A percentile compares a stretch with the other conserved stretches of the same genome.
phyloP scores from a whole-genome alignment of 1,140 invertebrate genomes.

The Tachypleus tridentatus region DNA sequence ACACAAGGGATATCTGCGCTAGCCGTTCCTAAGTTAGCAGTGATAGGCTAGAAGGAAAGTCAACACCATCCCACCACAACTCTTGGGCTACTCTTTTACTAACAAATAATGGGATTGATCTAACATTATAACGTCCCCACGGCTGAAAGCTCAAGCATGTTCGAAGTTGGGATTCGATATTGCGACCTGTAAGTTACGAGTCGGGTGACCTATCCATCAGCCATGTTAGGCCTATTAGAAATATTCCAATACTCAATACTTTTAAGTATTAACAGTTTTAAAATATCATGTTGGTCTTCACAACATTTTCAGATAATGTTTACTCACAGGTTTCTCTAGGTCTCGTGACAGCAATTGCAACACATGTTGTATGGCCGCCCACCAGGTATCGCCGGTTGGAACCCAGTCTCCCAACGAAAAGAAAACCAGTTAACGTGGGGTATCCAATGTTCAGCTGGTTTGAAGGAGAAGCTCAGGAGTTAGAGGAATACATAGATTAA shows the following conservation, averaged over 20 bases:
- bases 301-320: background rate
- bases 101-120: too few species aligned
- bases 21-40: too few species aligned
- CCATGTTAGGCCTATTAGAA: background rate
- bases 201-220: background rate
- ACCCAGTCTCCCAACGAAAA: background rate
- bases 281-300: background rate
- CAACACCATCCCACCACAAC: too few species aligned
- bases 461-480: too few species aligned
- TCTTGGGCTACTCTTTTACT: too few species aligned
- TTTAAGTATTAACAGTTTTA: background rate
- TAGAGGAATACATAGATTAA: too few species aligned
- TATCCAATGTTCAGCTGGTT: too few species aligned
- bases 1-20: too few species aligned
- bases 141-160: background rate
- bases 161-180: background rate
- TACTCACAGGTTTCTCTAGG: slow-evolving; percentile 47
- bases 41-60: too few species aligned
- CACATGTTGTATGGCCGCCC: slow-evolving; percentile 82
- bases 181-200: background rate
- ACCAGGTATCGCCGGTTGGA: slow-evolving; percentile 54
- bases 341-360: slow-evolving; percentile 70
- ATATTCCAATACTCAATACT: background rate
- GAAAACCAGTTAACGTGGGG: background rate
- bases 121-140: background rate